phyloP scores from a whole-genome alignment of 2,888 invertebrate genomes.

The Heliothis peltigera region DNA sequence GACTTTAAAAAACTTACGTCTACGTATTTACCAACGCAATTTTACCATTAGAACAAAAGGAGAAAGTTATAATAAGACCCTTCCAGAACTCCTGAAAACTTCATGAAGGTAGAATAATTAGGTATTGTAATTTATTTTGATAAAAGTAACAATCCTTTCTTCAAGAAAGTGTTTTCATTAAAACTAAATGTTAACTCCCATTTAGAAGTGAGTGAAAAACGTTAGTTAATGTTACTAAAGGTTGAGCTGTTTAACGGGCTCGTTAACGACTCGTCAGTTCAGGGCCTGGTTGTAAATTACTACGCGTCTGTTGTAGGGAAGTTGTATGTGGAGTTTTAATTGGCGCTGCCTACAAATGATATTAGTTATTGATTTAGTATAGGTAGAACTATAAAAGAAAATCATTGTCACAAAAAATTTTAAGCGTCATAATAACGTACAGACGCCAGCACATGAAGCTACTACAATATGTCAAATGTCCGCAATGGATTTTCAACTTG shows the following conservation, averaged over 20 bases:
- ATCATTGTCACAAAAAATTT: no score
- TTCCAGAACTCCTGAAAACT: slow-evolving; percentile 36
- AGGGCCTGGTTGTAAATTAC: slow-evolving; percentile 49
- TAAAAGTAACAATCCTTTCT: slow-evolving; percentile 42
- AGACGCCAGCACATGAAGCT: no score
- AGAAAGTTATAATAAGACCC: slow-evolving; percentile 47
- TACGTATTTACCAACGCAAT: slow-evolving; percentile 6
- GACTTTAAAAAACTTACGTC: no score
- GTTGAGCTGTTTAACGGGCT: slow-evolving; percentile 55
- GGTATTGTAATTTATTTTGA: slow-evolving; percentile 35
- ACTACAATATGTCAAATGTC: no score
- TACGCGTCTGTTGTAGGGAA: slow-evolving; percentile 4
- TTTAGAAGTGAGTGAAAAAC: slow-evolving; percentile 53
- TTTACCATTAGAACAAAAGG: slow-evolving; percentile 41
- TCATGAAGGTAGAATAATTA: slow-evolving; percentile 35
- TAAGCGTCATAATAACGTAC: no score
- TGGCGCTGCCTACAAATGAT: not conserved
- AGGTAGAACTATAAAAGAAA: no score
- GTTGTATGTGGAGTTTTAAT: slow-evolving; percentile 12
- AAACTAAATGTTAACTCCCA: slow-evolving; percentile 54
- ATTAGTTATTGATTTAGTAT: no score
- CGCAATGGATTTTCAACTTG: no score
- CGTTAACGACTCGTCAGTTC: slow-evolving; percentile 56
- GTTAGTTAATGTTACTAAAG: slow-evolving; percentile 50
- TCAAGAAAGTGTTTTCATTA: slow-evolving; percentile 26